Evolutionary conservation across 2,888 invertebrate genomes (phyloP).

Genomic region (Timema cristinae): DNA sequence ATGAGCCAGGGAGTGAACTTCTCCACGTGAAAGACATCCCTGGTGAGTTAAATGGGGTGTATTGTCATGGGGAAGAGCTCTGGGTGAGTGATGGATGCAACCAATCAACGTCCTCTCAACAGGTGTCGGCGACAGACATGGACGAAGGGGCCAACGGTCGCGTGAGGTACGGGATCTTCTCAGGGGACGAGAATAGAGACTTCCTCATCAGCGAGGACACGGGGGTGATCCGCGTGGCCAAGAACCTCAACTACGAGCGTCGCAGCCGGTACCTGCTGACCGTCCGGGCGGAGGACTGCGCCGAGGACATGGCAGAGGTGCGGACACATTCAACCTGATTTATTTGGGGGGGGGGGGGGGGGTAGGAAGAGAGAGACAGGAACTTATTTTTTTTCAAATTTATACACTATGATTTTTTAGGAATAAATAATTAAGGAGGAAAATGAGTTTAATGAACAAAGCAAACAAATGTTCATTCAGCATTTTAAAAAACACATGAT

Average conservation of each 20-base stretch:
- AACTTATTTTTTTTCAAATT: not conserved
- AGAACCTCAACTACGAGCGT: slow-evolving; percentile 90
- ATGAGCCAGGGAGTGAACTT: no score
- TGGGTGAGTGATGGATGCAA: no score
- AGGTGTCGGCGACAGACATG: slow-evolving; percentile 85
- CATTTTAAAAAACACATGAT: no score
- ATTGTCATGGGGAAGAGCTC: no score
- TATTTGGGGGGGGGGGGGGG: slow-evolving; percentile 29
- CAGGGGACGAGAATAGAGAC: slow-evolving; percentile 86
- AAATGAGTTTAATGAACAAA: no score
- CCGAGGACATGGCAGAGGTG: slow-evolving; percentile 56
- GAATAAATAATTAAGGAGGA: no score
- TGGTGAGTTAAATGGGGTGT: no score
- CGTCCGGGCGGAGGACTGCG: slow-evolving; percentile 85
- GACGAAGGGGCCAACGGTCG: slow-evolving; percentile 88
- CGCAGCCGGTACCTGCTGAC: slow-evolving; percentile 78
- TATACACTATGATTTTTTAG: no score
- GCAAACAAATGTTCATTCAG: no score
- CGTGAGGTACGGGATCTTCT: slow-evolving; percentile 82
- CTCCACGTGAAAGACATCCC: no score
- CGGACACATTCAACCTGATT: slow-evolving; percentile 45
- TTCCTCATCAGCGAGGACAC: slow-evolving; percentile 90
- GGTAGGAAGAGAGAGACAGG: no score
- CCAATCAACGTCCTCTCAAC: slow-evolving; percentile 22
- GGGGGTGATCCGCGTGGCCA: slow-evolving; percentile 85